Conservation (phyloP, 2,797 vertebrate species). For the Sebastes taczanowskii region DNA sequence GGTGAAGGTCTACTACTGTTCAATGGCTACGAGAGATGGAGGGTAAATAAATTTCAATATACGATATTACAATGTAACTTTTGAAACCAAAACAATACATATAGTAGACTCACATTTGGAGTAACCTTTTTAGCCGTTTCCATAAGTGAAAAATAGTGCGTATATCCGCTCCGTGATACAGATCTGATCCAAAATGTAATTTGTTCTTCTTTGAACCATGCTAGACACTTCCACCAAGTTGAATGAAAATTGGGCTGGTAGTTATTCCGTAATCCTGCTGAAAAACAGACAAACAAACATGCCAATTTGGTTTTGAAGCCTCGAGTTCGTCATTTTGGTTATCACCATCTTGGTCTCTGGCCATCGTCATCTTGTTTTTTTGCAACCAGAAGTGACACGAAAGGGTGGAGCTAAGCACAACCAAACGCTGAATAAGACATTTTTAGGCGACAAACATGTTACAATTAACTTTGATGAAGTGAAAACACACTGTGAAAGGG, state of each 20-base stretch:
- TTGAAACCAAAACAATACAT: neutral
- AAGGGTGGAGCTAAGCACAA: neutral
- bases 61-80: neutral
- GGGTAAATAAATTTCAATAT: neutral
- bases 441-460: neutral
- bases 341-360: too few species aligned
- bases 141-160: neutral
- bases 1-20: neutral
- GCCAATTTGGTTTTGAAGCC: too few species aligned
- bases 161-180: rapidly evolving
- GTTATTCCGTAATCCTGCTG: neutral
- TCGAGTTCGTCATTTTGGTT: too few species aligned
- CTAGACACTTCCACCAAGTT: neutral
- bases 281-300: neutral
- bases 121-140: rapidly evolving
- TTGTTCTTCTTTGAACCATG: neutral
- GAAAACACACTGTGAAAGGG: too few species aligned
- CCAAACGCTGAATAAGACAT: neutral
- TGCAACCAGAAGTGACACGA: neutral
- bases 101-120: neutral
- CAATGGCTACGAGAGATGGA: neutral
- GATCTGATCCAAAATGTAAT: neutral
- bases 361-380: neutral
- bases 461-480: neutral
- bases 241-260: neutral